Evolutionary conservation across 2,888 invertebrate species (phyloP), one percentile per base, ranked within the genome.

Genomic region (Eupithecia subumbrata): DNA sequence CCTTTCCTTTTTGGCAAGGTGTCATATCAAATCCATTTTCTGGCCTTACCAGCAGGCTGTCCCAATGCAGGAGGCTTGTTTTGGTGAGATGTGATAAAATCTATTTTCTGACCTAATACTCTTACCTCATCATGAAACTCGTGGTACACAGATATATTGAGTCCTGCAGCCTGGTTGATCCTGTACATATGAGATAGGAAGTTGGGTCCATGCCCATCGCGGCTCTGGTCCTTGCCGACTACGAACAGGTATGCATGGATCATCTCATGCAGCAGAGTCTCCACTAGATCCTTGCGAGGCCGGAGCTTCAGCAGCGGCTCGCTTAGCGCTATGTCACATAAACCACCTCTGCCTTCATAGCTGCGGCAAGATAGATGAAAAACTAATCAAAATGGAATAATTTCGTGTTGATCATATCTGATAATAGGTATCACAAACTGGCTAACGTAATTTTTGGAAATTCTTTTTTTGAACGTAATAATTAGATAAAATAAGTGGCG

Each of bases 201-300:
- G 86, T 98, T 97, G 0, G 99, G 98, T 0, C 99, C 99, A 91
- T 99, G 99, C 0, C 98, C 99, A 90, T 98, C 98, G 83, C 98
- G 96, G 85, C 99, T 98, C 84, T 96, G 95, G 83, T 98, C 97
- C 82, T 97, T 96, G 80, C 97, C 95, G 0, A 98, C 97, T 0
- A 99, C 96, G 92, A 99, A 99, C 78, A 99, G 96, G 89, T 96
- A 99, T 0, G 99, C 99, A 90, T 99, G 99, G 79, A 99, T 99
- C 99, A 99, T 99, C 94, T 99, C 99, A 92, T 99, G 99, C 94
- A 99, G 93, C n/a, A 99, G 94, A 0, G 99, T 99, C 93, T 99
- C 98, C 0, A 99, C 96, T 0, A 99, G 95, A 92, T 99, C 99
- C 89, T 98, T 99, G 56, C 99, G 96, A 0, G 99, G 98, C 43